phyloP scores from a whole-genome alignment of 1,140 invertebrate genomes.

The Euborellia annulipes region DNA sequence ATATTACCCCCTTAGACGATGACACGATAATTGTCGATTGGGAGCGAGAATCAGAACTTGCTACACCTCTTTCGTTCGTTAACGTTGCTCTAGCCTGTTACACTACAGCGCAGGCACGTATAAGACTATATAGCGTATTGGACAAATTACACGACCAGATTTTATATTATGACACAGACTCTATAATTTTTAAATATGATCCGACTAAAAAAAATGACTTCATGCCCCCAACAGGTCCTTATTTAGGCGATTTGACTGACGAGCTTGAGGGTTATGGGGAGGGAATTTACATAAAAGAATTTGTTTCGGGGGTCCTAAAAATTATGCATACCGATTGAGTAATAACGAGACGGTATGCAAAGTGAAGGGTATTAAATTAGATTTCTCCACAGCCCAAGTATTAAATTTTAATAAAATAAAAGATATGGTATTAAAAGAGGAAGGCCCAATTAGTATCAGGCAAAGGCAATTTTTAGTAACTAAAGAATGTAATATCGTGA shows the following conservation, averaged over 20 bases:
- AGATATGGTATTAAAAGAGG: too few relatives aligned
- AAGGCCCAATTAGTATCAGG: too few relatives aligned
- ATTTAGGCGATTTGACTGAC: not conserved
- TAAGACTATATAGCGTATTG: not conserved
- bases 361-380: too few relatives aligned
- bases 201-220: not conserved
- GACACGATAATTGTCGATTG: not conserved
- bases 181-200: not conserved
- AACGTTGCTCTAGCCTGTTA: not conserved
- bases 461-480: too few relatives aligned
- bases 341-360: too few relatives aligned
- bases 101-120: not conserved
- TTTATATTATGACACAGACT: constrained; percentile 1
- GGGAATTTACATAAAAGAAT: not conserved
- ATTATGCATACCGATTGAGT: constrained; percentile 1
- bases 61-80: not conserved
- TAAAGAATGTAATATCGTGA: too few relatives aligned
- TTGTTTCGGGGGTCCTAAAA: not conserved
- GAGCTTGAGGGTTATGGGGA: not conserved
- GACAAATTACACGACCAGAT: not conserved
- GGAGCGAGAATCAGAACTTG: not conserved
- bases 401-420: too few relatives aligned
- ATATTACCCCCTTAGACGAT: not conserved
- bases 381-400: too few relatives aligned
- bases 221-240: not conserved